These are phyloP conservation scores for Diorhabda elongata DNA, from an alignment of 1,140 invertebrate genomes.

Conservation along the genomic window DNA sequence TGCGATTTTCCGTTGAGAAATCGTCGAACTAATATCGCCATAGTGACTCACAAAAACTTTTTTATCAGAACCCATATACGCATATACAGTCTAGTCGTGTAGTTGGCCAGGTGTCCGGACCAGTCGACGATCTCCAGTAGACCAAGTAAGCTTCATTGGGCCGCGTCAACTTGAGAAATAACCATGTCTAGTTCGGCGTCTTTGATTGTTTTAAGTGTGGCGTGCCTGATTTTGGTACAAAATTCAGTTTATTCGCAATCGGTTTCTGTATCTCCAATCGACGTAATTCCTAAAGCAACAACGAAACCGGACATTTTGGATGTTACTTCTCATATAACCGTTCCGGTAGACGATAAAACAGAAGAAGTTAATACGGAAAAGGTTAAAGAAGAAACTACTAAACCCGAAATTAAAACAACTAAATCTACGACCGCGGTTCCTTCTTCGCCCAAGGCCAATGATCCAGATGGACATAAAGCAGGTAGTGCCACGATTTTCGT, in stretches of 20 bases:
- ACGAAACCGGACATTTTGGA: background rate
- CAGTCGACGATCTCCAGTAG: background rate
- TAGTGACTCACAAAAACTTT: slow-evolving; percentile 10
- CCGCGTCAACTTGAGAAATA: background rate
- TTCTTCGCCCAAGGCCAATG: background rate
- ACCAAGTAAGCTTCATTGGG: no score
- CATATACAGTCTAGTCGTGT: background rate
- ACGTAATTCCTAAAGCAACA: background rate
- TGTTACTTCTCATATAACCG: background rate
- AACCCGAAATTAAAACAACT: background rate
- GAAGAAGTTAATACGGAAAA: background rate
- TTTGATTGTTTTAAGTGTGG: background rate
- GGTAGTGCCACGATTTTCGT: background rate
- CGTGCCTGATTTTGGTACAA: slow-evolving; percentile 4
- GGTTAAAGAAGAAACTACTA: background rate
- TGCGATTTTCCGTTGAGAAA: slow-evolving; percentile 15
- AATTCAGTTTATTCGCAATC: background rate
- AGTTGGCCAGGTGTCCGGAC: slow-evolving; percentile 7
- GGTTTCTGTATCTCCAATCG: background rate
- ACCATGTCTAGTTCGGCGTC: background rate
- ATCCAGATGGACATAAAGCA: background rate
- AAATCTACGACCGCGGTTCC: background rate
- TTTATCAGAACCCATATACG: background rate
- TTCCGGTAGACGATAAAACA: background rate
- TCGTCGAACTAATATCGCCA: background rate